Evolutionary conservation across 2,888 invertebrate genomes (phyloP).

Genomic region (Microdon myrmicae): DNA sequence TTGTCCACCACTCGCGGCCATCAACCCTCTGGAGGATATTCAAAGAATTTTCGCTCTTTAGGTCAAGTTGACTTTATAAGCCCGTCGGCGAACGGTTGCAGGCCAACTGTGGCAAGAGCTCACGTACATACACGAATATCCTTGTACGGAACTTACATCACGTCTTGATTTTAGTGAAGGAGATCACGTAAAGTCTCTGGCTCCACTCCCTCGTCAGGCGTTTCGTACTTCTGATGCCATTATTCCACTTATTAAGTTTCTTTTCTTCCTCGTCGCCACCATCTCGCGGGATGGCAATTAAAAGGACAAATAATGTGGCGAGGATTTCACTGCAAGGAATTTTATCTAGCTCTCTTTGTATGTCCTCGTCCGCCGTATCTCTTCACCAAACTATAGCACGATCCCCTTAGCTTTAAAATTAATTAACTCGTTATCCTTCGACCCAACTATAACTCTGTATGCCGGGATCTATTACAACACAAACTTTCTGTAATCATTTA

Average conservation of each 20-base stretch:
- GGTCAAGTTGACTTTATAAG: constrained; percentile 29
- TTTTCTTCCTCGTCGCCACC: neutral
- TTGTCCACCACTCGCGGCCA: no score
- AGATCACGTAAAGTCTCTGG: constrained; percentile 27
- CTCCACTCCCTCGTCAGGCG: neutral
- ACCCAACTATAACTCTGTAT: neutral
- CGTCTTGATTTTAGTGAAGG: constrained; percentile 34
- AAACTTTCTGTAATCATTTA: no score
- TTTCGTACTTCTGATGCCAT: neutral
- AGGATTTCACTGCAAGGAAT: neutral
- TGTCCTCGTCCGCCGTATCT: no score
- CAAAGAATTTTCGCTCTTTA: no score
- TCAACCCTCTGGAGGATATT: no score
- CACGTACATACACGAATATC: constrained; percentile 33
- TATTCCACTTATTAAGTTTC: no score
- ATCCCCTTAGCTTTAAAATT: constrained; percentile 4
- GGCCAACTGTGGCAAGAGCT: constrained; percentile 29
- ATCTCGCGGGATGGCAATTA: constrained; percentile 8
- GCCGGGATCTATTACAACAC: no score
- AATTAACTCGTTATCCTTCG: constrained; percentile 1
- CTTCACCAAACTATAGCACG: neutral
- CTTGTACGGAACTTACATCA: constrained; percentile 23
- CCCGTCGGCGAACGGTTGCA: constrained; percentile 18
- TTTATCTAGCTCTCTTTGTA: no score
- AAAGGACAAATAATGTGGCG: constrained; percentile 8